Conservation (phyloP, 2,113 vertebrate genomes). For the Epinephelus cyanopodus region DNA sequence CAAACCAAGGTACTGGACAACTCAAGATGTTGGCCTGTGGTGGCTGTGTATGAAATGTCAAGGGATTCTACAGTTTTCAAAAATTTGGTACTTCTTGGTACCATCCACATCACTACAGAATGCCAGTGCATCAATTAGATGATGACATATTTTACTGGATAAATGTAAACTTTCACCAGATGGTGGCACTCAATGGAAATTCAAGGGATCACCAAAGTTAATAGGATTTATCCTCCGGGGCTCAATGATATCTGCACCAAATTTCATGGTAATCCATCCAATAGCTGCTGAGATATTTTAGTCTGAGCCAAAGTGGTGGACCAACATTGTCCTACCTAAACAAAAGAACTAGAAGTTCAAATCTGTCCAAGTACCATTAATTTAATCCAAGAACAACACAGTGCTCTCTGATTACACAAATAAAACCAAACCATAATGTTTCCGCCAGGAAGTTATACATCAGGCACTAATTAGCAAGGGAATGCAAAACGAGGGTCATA, state of each 20-base stretch:
- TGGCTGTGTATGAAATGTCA: not conserved
- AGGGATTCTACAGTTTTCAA: not conserved
- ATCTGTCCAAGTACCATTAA: conserved; percentile 5
- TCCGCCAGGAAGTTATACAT: conserved; percentile 24
- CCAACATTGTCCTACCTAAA: not conserved
- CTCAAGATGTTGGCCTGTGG: not conserved
- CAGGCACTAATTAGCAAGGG: conserved; percentile 24
- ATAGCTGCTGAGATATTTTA: not conserved
- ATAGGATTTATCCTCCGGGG: not conserved
- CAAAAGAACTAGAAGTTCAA: not conserved
- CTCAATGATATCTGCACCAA: not conserved
- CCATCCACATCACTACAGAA: not conserved
- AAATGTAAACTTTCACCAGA: not conserved
- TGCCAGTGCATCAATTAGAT: not conserved
- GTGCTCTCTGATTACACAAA: conserved; percentile 25
- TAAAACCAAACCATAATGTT: not conserved
- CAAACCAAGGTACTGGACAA: not conserved
- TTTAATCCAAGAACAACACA: conserved; percentile 8
- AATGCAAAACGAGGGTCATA: conserved; percentile 8
- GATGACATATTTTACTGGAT: not conserved
- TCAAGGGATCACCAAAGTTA: not conserved
- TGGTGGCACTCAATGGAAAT: not conserved
- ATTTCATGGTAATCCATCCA: not conserved
- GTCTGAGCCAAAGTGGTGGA: not conserved
- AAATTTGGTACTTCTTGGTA: not conserved